phyloP scores from a whole-genome alignment of 2,797 vertebrate species.

The Mus caroli region DNA sequence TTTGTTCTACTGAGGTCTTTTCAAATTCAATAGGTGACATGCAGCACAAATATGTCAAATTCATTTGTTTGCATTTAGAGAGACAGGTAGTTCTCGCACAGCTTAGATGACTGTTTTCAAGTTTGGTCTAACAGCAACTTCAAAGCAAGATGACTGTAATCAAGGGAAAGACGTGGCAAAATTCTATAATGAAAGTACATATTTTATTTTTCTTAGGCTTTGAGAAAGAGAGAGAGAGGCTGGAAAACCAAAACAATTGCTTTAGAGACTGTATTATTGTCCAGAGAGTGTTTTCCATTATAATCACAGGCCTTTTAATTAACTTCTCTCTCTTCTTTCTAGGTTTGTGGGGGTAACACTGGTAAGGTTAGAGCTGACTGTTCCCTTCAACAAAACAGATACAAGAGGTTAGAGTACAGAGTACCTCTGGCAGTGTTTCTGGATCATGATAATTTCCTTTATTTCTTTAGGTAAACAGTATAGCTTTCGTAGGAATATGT shows the following conservation, averaged over 20 bases:
- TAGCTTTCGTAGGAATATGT: conserved; percentile 71
- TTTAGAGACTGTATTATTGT: conserved; percentile 74
- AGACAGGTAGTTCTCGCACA: conserved; percentile 29
- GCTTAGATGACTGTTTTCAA: conserved; percentile 62
- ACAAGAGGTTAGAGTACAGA: conserved; percentile 73
- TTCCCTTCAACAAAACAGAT: conserved; percentile 67
- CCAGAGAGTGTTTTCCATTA: not conserved
- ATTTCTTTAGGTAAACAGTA: conserved; percentile 77
- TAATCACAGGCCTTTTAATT: not conserved
- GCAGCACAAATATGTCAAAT: conserved; percentile 61
- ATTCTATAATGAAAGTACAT: conserved; percentile 81
- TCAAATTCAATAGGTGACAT: conserved; percentile 65
- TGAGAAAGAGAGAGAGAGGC: conserved; percentile 43
- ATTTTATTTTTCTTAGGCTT: conserved; percentile 72
- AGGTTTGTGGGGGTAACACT: conserved; percentile 53
- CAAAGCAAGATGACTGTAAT: conserved; percentile 72
- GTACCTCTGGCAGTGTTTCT: conserved; percentile 12
- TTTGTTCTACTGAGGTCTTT: conserved; percentile 63
- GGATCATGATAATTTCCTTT: conserved; percentile 72
- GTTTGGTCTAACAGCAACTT: conserved; percentile 66
- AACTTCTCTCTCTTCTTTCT: not conserved
- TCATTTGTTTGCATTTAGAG: conserved; percentile 65
- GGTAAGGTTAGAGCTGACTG: conserved; percentile 73
- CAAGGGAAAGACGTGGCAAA: conserved; percentile 69
- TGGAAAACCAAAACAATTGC: conserved; percentile 76